Conservation (phyloP, 2,797 vertebrate genomes). For the Gymnoscopelus microlampas region DNA sequence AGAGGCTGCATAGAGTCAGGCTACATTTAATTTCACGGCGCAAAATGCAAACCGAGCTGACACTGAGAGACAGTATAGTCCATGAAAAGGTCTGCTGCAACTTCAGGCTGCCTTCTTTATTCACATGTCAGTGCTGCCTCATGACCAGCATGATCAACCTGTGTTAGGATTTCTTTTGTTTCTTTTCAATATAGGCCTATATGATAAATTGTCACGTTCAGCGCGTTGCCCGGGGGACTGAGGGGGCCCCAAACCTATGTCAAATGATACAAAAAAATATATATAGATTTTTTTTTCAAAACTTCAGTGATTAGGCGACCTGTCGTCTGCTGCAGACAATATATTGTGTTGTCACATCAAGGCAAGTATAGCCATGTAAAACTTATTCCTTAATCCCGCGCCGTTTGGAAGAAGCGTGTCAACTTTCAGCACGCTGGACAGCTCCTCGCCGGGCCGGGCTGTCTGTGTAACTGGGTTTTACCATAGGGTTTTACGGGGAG, state of each 20-base stretch:
- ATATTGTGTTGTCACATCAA: neutral
- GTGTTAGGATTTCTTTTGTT: neutral
- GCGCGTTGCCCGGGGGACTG: constrained; percentile 28
- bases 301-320: constrained; percentile 54
- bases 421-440: constrained; percentile 53
- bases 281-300: constrained; percentile 24
- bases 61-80: constrained; percentile 40
- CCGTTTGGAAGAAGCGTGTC: neutral
- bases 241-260: too few relatives aligned
- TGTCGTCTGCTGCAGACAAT: constrained; percentile 14
- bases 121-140: constrained; percentile 9
- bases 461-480: too few relatives aligned
- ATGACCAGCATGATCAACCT: neutral
- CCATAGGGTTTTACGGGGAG: constrained; percentile 56
- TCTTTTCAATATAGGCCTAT: too few relatives aligned
- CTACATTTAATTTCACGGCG: neutral
- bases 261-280: too few relatives aligned
- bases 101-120: constrained; percentile 42
- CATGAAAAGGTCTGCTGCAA: constrained; percentile 49
- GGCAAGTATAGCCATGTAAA: constrained; percentile 16
- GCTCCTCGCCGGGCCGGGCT: constrained; percentile 40
- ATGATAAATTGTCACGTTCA: neutral
- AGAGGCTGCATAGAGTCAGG: too few relatives aligned
- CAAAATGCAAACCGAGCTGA: constrained; percentile 24
- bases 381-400: constrained; percentile 30